Evolutionary conservation across 2,888 invertebrate genomes (phyloP).

Genomic region (Tipula vernalis): DNA sequence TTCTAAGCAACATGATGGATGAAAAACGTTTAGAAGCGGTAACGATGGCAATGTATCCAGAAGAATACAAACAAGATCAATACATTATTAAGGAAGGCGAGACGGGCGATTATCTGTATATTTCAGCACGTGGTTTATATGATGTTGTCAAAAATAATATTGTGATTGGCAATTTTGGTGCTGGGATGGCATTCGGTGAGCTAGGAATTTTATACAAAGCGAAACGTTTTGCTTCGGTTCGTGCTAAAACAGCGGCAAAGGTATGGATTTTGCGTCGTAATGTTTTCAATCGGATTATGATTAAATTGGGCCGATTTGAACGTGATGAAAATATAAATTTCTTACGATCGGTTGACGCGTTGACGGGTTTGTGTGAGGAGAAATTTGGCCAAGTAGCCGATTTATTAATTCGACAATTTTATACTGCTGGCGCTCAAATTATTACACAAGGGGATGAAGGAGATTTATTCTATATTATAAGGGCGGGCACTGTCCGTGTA

Average conservation of each 20-base stretch:
- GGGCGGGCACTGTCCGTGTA: constrained; percentile 66
- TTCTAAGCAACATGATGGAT: constrained; percentile 64
- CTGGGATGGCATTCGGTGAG: constrained; percentile 81
- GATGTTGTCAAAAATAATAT: constrained; percentile 73
- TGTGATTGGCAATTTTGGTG: constrained; percentile 64
- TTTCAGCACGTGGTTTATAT: constrained; percentile 73
- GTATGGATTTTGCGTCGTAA: constrained; percentile 81
- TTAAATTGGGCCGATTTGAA: constrained; percentile 69
- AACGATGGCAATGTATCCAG: constrained; percentile 71
- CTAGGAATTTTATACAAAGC: constrained; percentile 90
- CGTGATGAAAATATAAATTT: constrained; percentile 77
- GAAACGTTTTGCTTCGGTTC: constrained; percentile 75
- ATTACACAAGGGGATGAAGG: constrained; percentile 77
- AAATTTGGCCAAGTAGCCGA: constrained; percentile 57
- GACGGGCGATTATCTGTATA: constrained; percentile 74
- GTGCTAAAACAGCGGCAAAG: constrained; percentile 60
- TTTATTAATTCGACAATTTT: constrained; percentile 77
- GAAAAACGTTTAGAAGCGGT: constrained; percentile 60
- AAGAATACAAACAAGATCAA: constrained; percentile 50
- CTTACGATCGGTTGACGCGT: constrained; percentile 64
- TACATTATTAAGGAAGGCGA: constrained; percentile 70
- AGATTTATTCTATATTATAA: constrained; percentile 83
- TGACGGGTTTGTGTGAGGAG: constrained; percentile 26
- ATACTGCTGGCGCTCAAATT: constrained; percentile 62
- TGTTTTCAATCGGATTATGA: constrained; percentile 83